Conservation (phyloP, 2,113 vertebrate genomes). For the Turnix velox region DNA sequence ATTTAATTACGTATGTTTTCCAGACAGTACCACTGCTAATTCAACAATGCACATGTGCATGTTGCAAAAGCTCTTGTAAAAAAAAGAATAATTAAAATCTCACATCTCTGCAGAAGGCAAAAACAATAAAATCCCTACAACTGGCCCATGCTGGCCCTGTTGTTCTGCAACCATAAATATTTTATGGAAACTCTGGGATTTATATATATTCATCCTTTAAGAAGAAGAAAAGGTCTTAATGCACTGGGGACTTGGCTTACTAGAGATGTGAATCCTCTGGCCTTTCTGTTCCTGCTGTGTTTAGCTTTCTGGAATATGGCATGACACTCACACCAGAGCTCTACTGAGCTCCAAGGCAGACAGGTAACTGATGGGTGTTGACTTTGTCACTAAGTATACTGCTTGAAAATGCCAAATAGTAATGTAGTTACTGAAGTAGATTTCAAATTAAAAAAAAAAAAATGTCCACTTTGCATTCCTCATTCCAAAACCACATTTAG, state of each 20-base stretch:
- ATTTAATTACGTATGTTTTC: slow-evolving; percentile 72
- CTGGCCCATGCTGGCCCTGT: slow-evolving; percentile 44
- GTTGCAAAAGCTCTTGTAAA: slow-evolving; percentile 72
- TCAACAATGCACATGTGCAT: slow-evolving; percentile 62
- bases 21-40: slow-evolving; percentile 67
- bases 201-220: slow-evolving; percentile 66
- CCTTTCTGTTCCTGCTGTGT: not conserved
- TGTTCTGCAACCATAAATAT: slow-evolving; percentile 57
- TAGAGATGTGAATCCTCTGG: slow-evolving; percentile 34
- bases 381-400: not conserved
- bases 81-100: slow-evolving; percentile 61
- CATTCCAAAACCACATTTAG: not conserved
- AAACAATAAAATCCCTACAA: slow-evolving; percentile 60
- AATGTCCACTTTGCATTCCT: slow-evolving; percentile 5
- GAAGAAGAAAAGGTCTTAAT: slow-evolving; percentile 58
- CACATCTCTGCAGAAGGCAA: slow-evolving; percentile 69
- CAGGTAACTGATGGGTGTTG: not conserved
- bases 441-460: slow-evolving; percentile 26
- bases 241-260: slow-evolving; percentile 5
- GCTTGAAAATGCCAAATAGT: not conserved
- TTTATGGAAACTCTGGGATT: slow-evolving; percentile 62
- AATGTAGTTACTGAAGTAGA: not conserved
- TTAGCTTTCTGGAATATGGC: not conserved
- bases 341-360: not conserved
- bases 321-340: not conserved